A percentile compares a stretch with the other conserved stretches of the same genome.
phyloP scores from a whole-genome alignment of 2,113 vertebrate species.

The Haplochromis vanheusdeni region DNA sequence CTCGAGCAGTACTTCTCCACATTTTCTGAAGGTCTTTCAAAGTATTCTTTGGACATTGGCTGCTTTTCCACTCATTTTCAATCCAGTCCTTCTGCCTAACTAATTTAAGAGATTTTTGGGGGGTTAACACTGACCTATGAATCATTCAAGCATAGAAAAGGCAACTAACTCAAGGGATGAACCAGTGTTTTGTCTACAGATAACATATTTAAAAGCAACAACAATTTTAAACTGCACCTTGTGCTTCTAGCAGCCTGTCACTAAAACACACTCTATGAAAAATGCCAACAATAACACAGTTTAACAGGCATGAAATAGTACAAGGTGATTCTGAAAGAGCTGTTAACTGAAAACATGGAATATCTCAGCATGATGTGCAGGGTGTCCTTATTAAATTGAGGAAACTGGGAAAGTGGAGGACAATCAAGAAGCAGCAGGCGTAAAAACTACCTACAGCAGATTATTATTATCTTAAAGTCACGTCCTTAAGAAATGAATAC shows the following conservation, averaged over 20 bases:
- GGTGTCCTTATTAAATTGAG: background rate
- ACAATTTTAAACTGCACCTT: background rate
- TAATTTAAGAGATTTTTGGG: background rate
- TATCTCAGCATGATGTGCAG: background rate
- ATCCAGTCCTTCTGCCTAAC: background rate
- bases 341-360: background rate
- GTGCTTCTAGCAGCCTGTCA: background rate
- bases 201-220: background rate
- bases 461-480: background rate
- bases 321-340: background rate
- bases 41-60: background rate
- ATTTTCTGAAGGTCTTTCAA: background rate
- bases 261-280: background rate
- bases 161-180: background rate
- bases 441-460: background rate
- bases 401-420: background rate
- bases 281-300: background rate
- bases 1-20: background rate
- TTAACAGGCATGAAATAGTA: background rate
- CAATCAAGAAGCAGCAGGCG: rapidly evolving
- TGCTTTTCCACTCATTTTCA: background rate
- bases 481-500: background rate
- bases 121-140: background rate
- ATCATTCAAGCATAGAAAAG: background rate
- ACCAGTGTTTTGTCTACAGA: background rate